Evolutionary conservation across 1,140 invertebrate species (phyloP).

Genomic region (Amyelois transitella): DNA sequence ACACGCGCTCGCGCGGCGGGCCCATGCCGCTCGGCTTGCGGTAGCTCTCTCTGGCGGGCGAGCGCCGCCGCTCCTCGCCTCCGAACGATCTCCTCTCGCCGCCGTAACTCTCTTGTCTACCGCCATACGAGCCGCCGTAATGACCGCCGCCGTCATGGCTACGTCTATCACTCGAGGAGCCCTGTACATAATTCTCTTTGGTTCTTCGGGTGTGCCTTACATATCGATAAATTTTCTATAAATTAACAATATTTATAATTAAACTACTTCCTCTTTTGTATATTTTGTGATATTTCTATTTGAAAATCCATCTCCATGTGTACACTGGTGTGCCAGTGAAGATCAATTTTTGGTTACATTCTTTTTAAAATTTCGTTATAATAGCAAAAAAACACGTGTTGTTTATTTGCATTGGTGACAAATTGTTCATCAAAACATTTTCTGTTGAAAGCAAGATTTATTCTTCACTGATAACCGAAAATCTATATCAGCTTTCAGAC

Average conservation of each 20-base stretch:
- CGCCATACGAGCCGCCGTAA: slow-evolving; percentile 64
- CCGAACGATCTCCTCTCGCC: slow-evolving; percentile 63
- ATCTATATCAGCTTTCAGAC: neutral
- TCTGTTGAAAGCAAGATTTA: neutral
- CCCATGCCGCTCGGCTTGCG: slow-evolving; percentile 67
- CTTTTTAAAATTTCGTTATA: neutral
- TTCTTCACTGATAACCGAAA: neutral
- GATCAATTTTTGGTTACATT: neutral
- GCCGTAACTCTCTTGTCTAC: slow-evolving; percentile 66
- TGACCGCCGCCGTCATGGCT: slow-evolving; percentile 70
- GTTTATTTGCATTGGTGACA: neutral
- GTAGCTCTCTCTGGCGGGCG: slow-evolving; percentile 62
- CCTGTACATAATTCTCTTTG: slow-evolving; percentile 73
- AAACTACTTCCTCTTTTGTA: neutral
- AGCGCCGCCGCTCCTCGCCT: slow-evolving; percentile 61
- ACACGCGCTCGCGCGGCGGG: slow-evolving; percentile 58
- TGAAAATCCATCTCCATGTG: neutral
- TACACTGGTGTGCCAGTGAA: neutral
- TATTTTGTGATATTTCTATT: neutral
- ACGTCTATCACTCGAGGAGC: slow-evolving; percentile 69
- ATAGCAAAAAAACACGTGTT: neutral
- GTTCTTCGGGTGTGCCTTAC: slow-evolving; percentile 39
- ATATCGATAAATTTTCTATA: slow-evolving; percentile 20
- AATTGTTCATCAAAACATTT: neutral
- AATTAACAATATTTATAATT: neutral